Evolutionary conservation across 1,140 invertebrate genomes (phyloP), one percentile per base, ranked within the genome.

Genomic region (Ridgeia piscesae): DNA sequence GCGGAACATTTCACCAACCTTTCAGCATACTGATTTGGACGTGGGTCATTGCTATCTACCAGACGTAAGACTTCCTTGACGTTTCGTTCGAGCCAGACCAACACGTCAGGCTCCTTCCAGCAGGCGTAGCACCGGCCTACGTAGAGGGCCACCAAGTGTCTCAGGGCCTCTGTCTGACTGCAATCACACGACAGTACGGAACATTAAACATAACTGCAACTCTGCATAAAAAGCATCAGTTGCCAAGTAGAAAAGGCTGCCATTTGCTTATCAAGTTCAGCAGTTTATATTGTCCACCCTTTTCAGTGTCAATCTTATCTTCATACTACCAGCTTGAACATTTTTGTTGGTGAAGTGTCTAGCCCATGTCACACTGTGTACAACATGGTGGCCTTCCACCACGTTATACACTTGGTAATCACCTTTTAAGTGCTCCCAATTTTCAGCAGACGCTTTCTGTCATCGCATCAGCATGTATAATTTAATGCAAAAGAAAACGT

Each of bases 61-160:
- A 97, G 96, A 93, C 97, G 96, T 34, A 98, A 94, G 8, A 97
- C 97, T 50, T 94, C 93, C 93, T 97, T 96, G 0, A 97, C 97
- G 95, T 98, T 97, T 42, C 95, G 96, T 94, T 98, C 98, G 88
- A 98, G 95, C 98, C 98, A 98, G 0, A 96, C 96, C n/a, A 98
- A 95, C 89, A 98, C 96, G 92, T 97, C 97, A 50, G 97, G 95
- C 93, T 98, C 97, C 94, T 98, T 98, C 98, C 98, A 98, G 33
- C 98, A 96, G 94, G 97, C 97, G 94, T 97, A 97, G 94, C 97
- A 97, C 91, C 98, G 97, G 89, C 96, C 97, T 21, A 98, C 96
- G 95, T 98, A 98, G 35, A 98, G 95, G 92, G 96, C 96, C 93
- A 98, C 97, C 50, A 98, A 94, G 93, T 98, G 97, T 92, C 97